A percentile compares a stretch with the other conserved stretches of the same genome.
These are phyloP conservation scores for Oscheius sp. DNA, from an alignment of 2,888 invertebrate genomes.

Conservation along the genomic window DNA sequence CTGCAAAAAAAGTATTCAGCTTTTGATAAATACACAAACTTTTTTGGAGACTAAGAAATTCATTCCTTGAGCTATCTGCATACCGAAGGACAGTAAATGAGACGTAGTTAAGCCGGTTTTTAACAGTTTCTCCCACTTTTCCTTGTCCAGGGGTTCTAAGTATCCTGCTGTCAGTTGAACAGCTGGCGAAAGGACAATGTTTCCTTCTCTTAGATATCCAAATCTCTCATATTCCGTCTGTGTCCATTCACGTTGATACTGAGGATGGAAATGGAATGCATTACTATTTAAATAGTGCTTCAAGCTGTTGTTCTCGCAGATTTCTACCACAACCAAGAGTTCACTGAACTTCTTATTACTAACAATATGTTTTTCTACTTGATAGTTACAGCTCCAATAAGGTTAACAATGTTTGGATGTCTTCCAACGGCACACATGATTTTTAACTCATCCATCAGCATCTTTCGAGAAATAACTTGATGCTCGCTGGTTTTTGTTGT, in stretches of 20 bases:
- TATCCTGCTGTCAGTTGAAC: not conserved
- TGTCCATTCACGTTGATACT: not conserved
- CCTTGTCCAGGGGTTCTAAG: not conserved
- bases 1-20: conserved; percentile 23
- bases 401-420: conserved; percentile 51
- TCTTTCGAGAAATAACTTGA: conserved; percentile 24
- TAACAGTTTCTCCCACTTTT: not conserved
- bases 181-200: too few species aligned
- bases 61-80: conserved; percentile 96
- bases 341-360: conserved; percentile 29
- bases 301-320: conserved; percentile 41
- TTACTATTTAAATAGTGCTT: conserved; percentile 31
- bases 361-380: conserved; percentile 36
- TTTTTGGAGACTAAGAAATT: conserved; percentile 91
- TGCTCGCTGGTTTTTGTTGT: not conserved
- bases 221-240: not conserved
- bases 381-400: conserved; percentile 49
- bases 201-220: not conserved
- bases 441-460: conserved; percentile 52
- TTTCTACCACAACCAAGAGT: conserved; percentile 45
- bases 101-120: conserved; percentile 30
- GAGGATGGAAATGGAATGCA: not conserved
- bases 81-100: conserved; percentile 89
- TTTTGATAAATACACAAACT: conserved; percentile 74
- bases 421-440: conserved; percentile 47